These are phyloP conservation scores for Taphrorychus bicolor DNA, from an alignment of 2,888 invertebrate species.

Conservation along the genomic window DNA sequence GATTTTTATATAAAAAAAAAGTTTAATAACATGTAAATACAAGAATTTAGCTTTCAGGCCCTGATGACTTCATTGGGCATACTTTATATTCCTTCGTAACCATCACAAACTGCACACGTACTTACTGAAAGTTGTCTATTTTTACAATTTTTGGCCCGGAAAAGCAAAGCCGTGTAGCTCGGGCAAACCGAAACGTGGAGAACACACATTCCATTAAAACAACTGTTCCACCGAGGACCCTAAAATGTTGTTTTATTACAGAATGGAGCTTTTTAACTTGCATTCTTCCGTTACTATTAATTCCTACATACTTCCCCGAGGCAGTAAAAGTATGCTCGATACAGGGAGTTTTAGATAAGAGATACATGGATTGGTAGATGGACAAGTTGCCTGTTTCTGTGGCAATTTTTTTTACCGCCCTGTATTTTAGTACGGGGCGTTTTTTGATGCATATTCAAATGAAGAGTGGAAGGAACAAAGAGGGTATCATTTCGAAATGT, in stretches of 20 bases:
- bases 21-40: background rate
- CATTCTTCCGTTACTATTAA: too few species aligned
- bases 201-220: background rate
- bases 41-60: background rate
- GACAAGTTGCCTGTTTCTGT: too few species aligned
- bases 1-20: too few species aligned
- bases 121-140: background rate
- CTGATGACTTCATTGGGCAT: background rate
- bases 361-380: too few species aligned
- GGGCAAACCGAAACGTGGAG: background rate
- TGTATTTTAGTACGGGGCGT: too few species aligned
- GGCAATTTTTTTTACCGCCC: too few species aligned
- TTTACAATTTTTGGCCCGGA: background rate
- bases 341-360: too few species aligned
- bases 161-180: background rate
- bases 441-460: too few species aligned
- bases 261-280: background rate
- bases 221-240: background rate
- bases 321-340: too few species aligned
- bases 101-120: background rate
- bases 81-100: background rate
- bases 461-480: too few species aligned
- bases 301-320: too few species aligned
- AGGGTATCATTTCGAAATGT: too few species aligned
- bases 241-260: background rate